Evolutionary conservation across 2,113 vertebrate species (phyloP).

Genomic region (Murina feae): DNA sequence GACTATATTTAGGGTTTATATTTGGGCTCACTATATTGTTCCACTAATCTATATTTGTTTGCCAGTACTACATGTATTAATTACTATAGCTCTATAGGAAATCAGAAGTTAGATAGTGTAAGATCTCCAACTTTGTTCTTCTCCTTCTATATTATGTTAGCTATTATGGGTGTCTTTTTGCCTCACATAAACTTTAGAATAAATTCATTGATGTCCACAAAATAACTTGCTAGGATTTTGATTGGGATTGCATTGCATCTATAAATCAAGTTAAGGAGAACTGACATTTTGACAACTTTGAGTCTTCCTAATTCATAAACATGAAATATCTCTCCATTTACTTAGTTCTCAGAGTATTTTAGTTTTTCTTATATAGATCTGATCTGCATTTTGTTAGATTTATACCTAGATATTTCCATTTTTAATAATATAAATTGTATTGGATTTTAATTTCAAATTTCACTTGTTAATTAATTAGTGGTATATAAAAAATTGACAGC

Average conservation of each 20-base stretch:
- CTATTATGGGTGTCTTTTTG: background rate
- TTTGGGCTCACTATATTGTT: background rate
- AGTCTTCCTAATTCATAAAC: background rate
- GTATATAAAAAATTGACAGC: background rate
- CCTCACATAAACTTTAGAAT: background rate
- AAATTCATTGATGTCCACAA: background rate
- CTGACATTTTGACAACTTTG: background rate
- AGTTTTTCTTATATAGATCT: background rate
- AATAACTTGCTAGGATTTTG: background rate
- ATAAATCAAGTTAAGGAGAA: background rate
- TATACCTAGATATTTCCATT: background rate
- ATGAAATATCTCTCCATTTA: background rate
- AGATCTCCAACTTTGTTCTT: background rate
- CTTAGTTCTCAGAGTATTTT: background rate
- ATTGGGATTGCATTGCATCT: background rate
- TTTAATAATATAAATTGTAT: background rate
- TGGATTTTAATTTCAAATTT: slow-evolving; percentile 13
- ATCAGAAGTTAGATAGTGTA: background rate
- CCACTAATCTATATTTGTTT: background rate
- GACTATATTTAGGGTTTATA: background rate
- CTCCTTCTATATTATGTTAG: background rate
- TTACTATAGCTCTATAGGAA: background rate
- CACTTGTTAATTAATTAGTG: background rate
- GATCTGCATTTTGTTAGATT: background rate
- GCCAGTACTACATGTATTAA: background rate